phyloP scores from a whole-genome alignment of 2,113 vertebrate genomes.

The Accipiter cooperii region DNA sequence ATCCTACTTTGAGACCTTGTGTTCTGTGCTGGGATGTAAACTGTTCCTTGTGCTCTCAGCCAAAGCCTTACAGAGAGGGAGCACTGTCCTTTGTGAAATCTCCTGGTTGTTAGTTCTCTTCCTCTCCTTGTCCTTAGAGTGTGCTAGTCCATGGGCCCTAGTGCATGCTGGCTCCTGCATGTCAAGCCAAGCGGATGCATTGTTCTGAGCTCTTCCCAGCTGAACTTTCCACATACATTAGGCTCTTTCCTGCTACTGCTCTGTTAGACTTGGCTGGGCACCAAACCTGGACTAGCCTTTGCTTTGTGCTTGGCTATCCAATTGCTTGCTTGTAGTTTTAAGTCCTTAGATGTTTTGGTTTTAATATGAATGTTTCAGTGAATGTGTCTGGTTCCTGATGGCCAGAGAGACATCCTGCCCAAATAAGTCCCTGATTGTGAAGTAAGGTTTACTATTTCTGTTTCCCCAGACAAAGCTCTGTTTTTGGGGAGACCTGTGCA shows the following conservation, averaged over 20 bases:
- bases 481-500: not conserved
- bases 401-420: not conserved
- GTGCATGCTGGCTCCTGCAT: constrained; percentile 54
- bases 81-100: constrained; percentile 29
- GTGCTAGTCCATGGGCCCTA: not conserved
- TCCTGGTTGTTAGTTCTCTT: not conserved
- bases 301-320: constrained; percentile 34
- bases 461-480: not conserved
- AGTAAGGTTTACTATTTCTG: not conserved
- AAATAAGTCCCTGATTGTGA: not conserved
- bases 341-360: constrained; percentile 11
- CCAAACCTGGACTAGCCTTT: not conserved
- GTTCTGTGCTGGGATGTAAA: not conserved
- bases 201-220: not conserved
- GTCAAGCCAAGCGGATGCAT: not conserved
- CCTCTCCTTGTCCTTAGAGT: not conserved
- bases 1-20: not conserved
- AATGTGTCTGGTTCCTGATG: not conserved
- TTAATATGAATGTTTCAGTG: not conserved
- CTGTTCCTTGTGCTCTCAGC: not conserved
- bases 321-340: constrained; percentile 52
- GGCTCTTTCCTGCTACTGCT: constrained; percentile 10
- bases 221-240: not conserved
- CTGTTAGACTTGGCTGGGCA: constrained; percentile 18
- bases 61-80: constrained; percentile 55